Evolutionary conservation across 2,888 invertebrate genomes (phyloP), one percentile per base, ranked within the genome.

Genomic region (Didymodactylos carnosus): DNA sequence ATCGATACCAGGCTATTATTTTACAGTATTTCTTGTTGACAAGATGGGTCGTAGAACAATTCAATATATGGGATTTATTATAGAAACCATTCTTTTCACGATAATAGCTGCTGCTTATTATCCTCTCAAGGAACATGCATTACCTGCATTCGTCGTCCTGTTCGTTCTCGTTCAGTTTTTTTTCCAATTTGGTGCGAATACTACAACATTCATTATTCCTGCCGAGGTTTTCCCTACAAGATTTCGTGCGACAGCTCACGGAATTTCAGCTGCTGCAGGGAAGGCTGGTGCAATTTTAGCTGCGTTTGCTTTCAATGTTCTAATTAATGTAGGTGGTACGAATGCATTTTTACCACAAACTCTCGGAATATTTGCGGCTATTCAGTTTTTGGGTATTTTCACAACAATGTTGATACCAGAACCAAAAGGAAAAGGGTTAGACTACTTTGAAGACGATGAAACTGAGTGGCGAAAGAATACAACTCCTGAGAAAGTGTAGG

Each of bases 191-290:
- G 73, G 73, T 39, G 69, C 73, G 3, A 73, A 73, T 51, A 39
- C 70, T 27, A 73, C 73, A 39, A 73, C 73, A 46, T 73, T 73
- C n/a, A 70, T 73, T 10, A 70, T 70, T 35, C 73, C 73, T 16
- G 73, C 69, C 27, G 73, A 73, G 70, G 51, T 73, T 10, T 73
- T 73, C 49, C 73, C 73, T 19, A 73, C 73, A 5, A 41, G 62
- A 35, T 73, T 41, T 46, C 35, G 73, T 69, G 69, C 73, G 11
- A 73, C 73, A 23, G 73, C 73, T 27, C 73, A 73, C 27, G 73
- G 73, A n/a, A 46, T 73, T 27, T 73, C 73, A 14, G 73, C 73
- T 1, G 73, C 73, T 39, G 39, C 27, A 7, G 73, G 73, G 19
- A 73, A 73, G 69, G 27, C 69, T 8, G 73, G 73, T 16, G 73